phyloP scores from a whole-genome alignment of 2,113 vertebrate genomes.

The Stictonetta naevosa region DNA sequence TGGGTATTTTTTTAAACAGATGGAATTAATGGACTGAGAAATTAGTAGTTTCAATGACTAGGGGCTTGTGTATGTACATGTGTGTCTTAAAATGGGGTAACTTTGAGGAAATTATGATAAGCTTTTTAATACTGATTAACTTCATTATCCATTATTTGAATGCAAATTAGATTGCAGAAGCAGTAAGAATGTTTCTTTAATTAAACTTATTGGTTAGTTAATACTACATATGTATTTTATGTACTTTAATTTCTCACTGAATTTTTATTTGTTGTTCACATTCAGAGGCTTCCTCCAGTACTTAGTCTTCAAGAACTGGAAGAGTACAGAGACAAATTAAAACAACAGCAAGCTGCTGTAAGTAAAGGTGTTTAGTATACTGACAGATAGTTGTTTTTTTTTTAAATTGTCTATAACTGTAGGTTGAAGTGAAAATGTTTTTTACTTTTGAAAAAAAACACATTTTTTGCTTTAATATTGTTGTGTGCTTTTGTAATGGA shows the following conservation, averaged over 20 bases:
- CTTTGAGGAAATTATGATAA: not conserved
- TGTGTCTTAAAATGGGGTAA: not conserved
- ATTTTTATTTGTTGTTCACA: constrained; percentile 33
- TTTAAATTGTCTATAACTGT: not conserved
- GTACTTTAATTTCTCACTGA: not conserved
- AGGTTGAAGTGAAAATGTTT: not conserved
- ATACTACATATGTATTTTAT: not conserved
- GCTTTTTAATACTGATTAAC: not conserved
- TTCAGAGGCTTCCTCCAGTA: constrained; percentile 91
- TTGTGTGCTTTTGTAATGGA: not conserved
- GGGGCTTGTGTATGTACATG: not conserved
- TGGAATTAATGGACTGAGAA: not conserved
- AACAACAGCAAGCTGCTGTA: constrained; percentile 94
- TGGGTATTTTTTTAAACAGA: not conserved
- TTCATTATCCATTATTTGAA: not conserved
- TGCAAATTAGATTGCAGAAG: not conserved
- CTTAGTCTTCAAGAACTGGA: constrained; percentile 94
- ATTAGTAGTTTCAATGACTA: not conserved
- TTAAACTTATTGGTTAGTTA: not conserved
- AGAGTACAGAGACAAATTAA: constrained; percentile 92
- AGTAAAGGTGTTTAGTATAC: constrained; percentile 65
- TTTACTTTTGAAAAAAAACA: too few relatives aligned
- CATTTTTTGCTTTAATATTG: not conserved
- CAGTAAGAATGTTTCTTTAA: not conserved
- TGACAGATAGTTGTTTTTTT: not conserved